Evolutionary conservation across 2,888 invertebrate genomes (phyloP).

Genomic region (Lordiphosa fenestrarum): DNA sequence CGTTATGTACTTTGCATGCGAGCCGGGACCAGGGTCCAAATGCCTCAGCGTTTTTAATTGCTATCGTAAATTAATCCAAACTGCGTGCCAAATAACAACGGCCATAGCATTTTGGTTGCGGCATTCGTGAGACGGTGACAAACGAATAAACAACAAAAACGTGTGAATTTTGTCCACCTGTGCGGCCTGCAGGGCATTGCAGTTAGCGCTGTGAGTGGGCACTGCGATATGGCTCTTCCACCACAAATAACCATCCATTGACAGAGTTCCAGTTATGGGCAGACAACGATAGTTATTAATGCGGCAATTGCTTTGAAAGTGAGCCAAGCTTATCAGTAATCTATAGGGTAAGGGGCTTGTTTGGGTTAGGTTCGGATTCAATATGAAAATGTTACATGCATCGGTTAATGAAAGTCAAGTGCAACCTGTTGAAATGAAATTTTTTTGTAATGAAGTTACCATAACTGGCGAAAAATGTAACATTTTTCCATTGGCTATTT

Average conservation of each 20-base stretch:
- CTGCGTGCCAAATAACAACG: slow-evolving; percentile 53
- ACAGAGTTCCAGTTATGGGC: slow-evolving; percentile 24
- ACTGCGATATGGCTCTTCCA: not conserved
- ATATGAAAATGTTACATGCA: too few species aligned
- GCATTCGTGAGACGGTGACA: slow-evolving; percentile 25
- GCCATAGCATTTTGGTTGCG: slow-evolving; percentile 9
- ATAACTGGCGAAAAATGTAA: too few species aligned
- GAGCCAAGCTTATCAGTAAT: slow-evolving; percentile 13
- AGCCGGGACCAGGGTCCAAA: slow-evolving; percentile 11
- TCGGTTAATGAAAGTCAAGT: too few species aligned
- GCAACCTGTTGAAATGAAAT: too few species aligned
- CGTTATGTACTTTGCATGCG: slow-evolving; percentile 16
- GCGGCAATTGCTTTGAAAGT: slow-evolving; percentile 40
- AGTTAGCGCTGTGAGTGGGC: slow-evolving; percentile 36
- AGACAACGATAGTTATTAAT: slow-evolving; percentile 12
- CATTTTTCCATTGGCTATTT: too few species aligned
- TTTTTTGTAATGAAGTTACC: too few species aligned
- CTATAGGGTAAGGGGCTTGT: slow-evolving; percentile 5
- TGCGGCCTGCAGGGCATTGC: slow-evolving; percentile 55
- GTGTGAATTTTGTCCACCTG: slow-evolving; percentile 69
- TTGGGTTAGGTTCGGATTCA: slow-evolving; percentile 52
- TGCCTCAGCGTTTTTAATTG: slow-evolving; percentile 71
- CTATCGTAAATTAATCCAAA: slow-evolving; percentile 79
- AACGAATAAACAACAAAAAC: slow-evolving; percentile 14
- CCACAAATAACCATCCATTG: slow-evolving; percentile 12